Evolutionary conservation across 2,113 vertebrate genomes (phyloP).

Genomic region (Caranx ignobilis): DNA sequence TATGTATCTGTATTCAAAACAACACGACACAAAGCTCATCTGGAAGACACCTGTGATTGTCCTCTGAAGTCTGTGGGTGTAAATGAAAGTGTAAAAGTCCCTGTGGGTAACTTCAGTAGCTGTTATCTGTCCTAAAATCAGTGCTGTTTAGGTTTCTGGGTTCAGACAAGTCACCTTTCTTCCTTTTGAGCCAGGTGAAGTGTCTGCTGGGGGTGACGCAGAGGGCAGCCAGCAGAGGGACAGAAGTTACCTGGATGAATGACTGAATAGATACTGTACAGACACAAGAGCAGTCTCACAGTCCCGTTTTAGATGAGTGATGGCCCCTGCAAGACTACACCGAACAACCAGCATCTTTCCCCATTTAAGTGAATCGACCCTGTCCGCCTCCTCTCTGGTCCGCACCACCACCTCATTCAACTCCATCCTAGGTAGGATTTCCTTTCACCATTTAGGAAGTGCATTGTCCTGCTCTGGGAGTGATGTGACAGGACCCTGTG

Average conservation of each 20-base stretch:
- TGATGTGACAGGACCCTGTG: constrained; percentile 73
- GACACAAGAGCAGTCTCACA: constrained; percentile 64
- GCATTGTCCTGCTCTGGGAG: constrained; percentile 77
- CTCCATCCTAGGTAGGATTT: constrained; percentile 77
- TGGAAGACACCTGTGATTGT: neutral
- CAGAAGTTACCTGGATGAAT: constrained; percentile 57
- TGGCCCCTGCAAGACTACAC: constrained; percentile 76
- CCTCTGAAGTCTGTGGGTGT: neutral
- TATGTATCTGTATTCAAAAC: neutral
- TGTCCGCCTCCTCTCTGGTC: constrained; percentile 6
- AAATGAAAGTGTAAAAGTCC: neutral
- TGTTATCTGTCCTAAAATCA: neutral
- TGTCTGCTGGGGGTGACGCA: constrained; percentile 66
- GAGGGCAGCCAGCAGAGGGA: constrained; percentile 71
- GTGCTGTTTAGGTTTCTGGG: neutral
- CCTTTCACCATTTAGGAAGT: constrained; percentile 80
- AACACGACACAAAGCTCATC: neutral
- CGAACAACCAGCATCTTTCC: constrained; percentile 64
- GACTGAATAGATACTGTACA: constrained; percentile 56
- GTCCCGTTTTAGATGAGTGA: constrained; percentile 71
- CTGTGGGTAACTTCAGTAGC: neutral
- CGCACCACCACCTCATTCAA: constrained; percentile 70
- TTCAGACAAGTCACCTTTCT: constrained; percentile 52
- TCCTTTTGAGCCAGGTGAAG: constrained; percentile 46
- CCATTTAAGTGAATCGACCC: constrained; percentile 68